Evolutionary conservation across 1,140 invertebrate genomes (phyloP).

Genomic region (Charaxes varanes): DNA sequence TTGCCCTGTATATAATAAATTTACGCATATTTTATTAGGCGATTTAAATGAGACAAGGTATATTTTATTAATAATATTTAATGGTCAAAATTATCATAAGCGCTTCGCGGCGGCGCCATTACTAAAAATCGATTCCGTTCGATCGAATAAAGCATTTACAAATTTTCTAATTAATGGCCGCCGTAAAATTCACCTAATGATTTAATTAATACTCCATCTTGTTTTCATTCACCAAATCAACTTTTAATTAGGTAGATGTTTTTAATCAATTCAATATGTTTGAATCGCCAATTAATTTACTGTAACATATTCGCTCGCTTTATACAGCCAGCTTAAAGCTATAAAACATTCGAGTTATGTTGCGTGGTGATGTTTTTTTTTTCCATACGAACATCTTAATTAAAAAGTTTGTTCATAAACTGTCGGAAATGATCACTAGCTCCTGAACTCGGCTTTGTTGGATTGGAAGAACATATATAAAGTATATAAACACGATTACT

Average conservation of each 20-base stretch:
- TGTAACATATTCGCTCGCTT: conserved; percentile 10
- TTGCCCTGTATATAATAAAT: conserved; percentile 6
- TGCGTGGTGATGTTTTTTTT: background rate
- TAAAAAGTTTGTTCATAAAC: too few species aligned
- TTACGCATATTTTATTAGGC: conserved; percentile 2
- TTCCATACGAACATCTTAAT: conserved; percentile 9
- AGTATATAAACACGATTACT: too few species aligned
- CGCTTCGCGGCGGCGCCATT: background rate
- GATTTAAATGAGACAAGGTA: background rate
- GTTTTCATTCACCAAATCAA: conserved; percentile 7
- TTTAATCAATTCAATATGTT: conserved; percentile 8
- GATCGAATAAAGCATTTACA: background rate
- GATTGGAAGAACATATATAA: too few species aligned
- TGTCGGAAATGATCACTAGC: too few species aligned
- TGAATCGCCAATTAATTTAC: conserved; percentile 13
- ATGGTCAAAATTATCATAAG: background rate
- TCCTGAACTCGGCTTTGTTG: too few species aligned
- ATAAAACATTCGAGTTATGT: conserved; percentile 1
- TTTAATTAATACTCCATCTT: conserved; percentile 2
- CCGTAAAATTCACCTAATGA: conserved; percentile 5
- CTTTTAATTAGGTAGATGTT: conserved; percentile 12
- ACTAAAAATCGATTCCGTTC: background rate
- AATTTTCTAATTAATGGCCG: conserved; percentile 6
- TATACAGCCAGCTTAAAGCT: conserved; percentile 1
- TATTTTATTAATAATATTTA: background rate